Conservation (phyloP, 1,140 invertebrate genomes). For the Gerris buenoi region DNA sequence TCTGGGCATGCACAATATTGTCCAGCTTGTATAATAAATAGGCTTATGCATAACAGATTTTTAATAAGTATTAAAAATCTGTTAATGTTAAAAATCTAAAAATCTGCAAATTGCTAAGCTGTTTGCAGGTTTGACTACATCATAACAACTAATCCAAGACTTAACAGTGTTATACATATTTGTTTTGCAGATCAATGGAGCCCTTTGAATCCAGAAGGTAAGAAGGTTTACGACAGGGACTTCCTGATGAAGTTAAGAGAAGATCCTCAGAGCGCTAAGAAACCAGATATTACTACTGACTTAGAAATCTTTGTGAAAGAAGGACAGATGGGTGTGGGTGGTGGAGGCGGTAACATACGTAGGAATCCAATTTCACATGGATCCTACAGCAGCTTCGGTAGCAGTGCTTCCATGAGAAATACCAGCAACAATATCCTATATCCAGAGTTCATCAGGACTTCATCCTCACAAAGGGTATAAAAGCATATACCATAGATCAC, state of each 20-base stretch:
- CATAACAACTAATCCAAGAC: no score
- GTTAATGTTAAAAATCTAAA: no score
- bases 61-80: no score
- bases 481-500: no score
- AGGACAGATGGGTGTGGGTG: neutral
- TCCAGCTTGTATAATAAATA: no score
- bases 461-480: neutral
- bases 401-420: neutral
- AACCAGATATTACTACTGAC: slow-evolving; percentile 47
- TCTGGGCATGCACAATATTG: no score
- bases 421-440: neutral
- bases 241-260: slow-evolving; percentile 59
- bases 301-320: slow-evolving; percentile 42
- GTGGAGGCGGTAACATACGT: neutral
- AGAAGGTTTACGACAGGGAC: slow-evolving; percentile 64
- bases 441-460: neutral
- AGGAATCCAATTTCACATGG: neutral
- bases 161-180: no score
- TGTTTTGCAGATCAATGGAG: slow-evolving; percentile 74
- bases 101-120: no score
- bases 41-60: no score
- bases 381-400: neutral
- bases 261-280: slow-evolving; percentile 51
- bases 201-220: slow-evolving; percentile 60
- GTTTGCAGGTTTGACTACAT: no score